These are phyloP conservation scores for Cephalopachus bancanus DNA, from an alignment of 2,797 vertebrate species.

Conservation along the genomic window DNA sequence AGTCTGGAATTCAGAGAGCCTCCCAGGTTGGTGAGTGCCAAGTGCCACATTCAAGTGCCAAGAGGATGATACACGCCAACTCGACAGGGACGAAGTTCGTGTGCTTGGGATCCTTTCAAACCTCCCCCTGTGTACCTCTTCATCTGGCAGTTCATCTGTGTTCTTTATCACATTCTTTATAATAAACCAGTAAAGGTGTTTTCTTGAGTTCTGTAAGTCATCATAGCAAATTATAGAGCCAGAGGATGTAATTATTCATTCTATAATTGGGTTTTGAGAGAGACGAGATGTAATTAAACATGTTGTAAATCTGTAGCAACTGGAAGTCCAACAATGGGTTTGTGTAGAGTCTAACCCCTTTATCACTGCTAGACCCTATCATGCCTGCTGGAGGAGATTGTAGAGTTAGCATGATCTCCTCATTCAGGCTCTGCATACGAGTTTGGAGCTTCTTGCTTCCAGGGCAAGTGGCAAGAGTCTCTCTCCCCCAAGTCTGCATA, in stretches of 20 bases:
- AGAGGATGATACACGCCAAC: not conserved
- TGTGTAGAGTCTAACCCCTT: not conserved
- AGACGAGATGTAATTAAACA: constrained; percentile 35
- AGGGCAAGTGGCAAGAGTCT: not conserved
- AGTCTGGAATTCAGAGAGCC: not conserved
- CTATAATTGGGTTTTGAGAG: constrained; percentile 13
- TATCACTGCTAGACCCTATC: not conserved
- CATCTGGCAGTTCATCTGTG: not conserved
- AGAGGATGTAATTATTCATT: not conserved
- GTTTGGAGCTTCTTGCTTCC: not conserved
- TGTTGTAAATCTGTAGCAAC: not conserved
- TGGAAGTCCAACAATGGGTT: not conserved
- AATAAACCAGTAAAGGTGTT: not conserved
- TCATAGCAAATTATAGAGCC: not conserved
- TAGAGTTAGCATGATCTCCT: not conserved
- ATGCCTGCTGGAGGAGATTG: not conserved
- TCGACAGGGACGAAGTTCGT: not conserved
- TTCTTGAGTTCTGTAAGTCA: not conserved
- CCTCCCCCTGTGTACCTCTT: not conserved
- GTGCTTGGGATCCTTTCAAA: not conserved
- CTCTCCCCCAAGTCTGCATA: not conserved
- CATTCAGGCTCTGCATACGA: not conserved
- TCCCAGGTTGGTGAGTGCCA: not conserved
- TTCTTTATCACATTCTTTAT: not conserved
- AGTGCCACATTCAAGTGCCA: not conserved